Percentiles rank a stretch among this genome's conserved stretches.
Evolutionary conservation across 2,113 vertebrate species (phyloP).

Genomic region (Upupa epops): DNA sequence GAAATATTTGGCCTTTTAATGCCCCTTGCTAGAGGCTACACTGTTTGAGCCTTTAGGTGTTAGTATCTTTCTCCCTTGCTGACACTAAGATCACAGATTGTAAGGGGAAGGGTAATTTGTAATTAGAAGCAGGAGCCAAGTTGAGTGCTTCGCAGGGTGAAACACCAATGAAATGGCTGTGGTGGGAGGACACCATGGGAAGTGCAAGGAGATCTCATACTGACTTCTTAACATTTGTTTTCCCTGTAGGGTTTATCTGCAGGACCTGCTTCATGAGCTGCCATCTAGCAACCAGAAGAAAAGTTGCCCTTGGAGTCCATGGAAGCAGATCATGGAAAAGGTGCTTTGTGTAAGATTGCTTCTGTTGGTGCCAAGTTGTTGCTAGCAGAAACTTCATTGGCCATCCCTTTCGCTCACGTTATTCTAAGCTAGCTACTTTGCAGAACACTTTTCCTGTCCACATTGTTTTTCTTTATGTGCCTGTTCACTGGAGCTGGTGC

Average conservation of each 20-base stretch:
- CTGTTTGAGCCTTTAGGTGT: not conserved
- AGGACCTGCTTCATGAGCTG: not conserved
- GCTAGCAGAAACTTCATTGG: not conserved
- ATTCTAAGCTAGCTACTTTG: not conserved
- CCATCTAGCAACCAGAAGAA: not conserved
- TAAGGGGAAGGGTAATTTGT: not conserved
- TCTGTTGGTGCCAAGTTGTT: not conserved
- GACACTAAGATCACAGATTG: not conserved
- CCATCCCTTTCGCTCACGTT: not conserved
- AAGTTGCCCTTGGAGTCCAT: fast-evolving
- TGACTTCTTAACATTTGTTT: not conserved
- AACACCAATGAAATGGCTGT: not conserved
- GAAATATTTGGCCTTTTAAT: not conserved
- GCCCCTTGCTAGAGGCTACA: not conserved
- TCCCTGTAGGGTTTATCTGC: not conserved
- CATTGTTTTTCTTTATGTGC: not conserved
- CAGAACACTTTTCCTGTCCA: not conserved
- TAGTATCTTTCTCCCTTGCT: not conserved
- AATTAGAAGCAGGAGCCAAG: not conserved
- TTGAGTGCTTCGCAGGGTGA: not conserved
- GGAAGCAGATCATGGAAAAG: not conserved
- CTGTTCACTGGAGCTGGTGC: not conserved
- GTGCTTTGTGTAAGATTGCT: not conserved
- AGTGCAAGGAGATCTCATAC: not conserved
- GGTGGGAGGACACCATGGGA: not conserved